A percentile compares a stretch with the other conserved stretches of the same genome.
These are phyloP conservation scores for Dendrolimus houi DNA, from an alignment of 2,888 invertebrate species.

Conservation along the genomic window DNA sequence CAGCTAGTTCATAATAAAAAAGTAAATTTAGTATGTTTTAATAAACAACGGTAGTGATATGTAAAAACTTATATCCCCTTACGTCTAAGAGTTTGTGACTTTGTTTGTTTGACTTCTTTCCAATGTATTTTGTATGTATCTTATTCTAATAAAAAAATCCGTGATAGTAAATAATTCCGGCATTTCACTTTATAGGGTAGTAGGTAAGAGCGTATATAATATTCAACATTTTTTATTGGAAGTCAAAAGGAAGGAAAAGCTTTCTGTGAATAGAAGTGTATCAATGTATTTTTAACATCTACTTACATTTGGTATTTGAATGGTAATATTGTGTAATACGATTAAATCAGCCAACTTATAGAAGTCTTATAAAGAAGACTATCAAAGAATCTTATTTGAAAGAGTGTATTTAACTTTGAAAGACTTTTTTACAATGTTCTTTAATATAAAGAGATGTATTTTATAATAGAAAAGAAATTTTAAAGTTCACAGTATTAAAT, in stretches of 20 bases:
- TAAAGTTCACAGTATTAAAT: slow-evolving; percentile 22
- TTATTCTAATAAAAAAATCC: background rate
- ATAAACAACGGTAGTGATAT: background rate
- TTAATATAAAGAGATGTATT: background rate
- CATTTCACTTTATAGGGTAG: background rate
- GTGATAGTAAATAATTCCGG: background rate
- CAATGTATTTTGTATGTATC: background rate
- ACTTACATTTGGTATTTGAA: background rate
- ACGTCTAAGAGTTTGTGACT: background rate
- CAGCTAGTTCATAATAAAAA: no score
- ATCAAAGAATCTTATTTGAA: background rate
- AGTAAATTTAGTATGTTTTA: no score
- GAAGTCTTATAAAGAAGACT: background rate
- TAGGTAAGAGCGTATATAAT: background rate
- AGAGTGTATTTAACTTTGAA: background rate
- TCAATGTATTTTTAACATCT: background rate
- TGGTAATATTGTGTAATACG: background rate
- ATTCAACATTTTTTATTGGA: background rate
- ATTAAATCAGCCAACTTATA: background rate
- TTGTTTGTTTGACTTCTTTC: background rate
- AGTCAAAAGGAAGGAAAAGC: background rate
- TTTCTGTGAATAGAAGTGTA: background rate
- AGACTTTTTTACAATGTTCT: background rate
- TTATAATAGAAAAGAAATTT: slow-evolving; percentile 5
- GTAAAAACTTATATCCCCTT: background rate